A percentile compares a stretch with the other conserved stretches of the same genome.
Evolutionary conservation across 1,140 invertebrate species (phyloP).

Genomic region (Drosophila nannoptera): DNA sequence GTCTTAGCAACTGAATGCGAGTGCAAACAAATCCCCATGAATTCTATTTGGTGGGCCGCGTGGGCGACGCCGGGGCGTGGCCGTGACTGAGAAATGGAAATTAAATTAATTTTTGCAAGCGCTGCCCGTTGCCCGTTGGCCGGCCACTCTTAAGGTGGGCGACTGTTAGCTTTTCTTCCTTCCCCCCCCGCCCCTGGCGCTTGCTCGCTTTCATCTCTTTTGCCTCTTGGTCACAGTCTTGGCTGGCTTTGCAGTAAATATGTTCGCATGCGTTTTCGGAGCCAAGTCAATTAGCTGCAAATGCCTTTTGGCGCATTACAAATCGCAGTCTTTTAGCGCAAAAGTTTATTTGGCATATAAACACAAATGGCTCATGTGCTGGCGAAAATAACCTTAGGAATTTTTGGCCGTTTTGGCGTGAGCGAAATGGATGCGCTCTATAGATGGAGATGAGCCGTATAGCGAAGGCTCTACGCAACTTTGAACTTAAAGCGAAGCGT

Average conservation of each 20-base stretch:
- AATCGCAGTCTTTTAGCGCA: slow-evolving; percentile 4
- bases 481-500: no score
- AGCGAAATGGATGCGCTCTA: no score
- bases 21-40: slow-evolving; percentile 44
- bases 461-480: no score
- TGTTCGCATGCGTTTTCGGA: neutral
- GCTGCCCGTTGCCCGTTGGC: slow-evolving; percentile 4
- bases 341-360: slow-evolving; percentile 4
- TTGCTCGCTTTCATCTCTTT: neutral
- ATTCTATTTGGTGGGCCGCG: slow-evolving; percentile 4
- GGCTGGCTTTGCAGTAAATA: neutral
- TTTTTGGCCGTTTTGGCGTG: no score
- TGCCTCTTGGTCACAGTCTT: neutral
- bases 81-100: slow-evolving; percentile 29
- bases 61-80: neutral
- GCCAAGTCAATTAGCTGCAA: slow-evolving; percentile 9
- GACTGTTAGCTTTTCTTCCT: neutral
- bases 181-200: no score
- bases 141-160: slow-evolving; percentile 1
- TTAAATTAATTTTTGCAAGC: slow-evolving; percentile 35
- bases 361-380: no score
- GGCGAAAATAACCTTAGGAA: no score
- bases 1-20: slow-evolving; percentile 46
- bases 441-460: no score
- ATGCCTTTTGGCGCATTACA: slow-evolving; percentile 4